Evolutionary conservation across 1,140 invertebrate species (phyloP), one percentile per base, ranked within the genome.

Genomic region (Drosophila tropicalis): DNA sequence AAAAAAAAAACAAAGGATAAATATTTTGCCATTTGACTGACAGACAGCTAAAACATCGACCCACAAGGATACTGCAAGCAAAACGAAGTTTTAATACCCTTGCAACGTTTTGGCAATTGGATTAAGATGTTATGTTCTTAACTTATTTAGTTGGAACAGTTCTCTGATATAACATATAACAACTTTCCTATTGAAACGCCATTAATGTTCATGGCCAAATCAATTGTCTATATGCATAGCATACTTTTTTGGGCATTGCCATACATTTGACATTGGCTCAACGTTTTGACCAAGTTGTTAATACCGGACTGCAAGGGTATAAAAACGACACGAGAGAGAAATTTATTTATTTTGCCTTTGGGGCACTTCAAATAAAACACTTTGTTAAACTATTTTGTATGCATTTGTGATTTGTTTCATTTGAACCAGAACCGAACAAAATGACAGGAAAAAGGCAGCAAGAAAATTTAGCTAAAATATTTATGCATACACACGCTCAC

Each of bases 361-460:
- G 72, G 65, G 34, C 72, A 57, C 51, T 75, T 75, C 67, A 67
- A 57, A 64, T 73, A 73, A 73, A 66, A 74, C 64, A 77, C 70
- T 74, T 74, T 82, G 57, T 73, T 76, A 81, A 81, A 51, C 79
- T 74, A 82, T 82, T 82, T 83, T 72, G 70, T 78, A 84, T 76
- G 74, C 69, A 67, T 76, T 85, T 74, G 58, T 62, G 68, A 84
- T 76, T 84, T 77, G 41, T 56, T 77, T 77, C 81, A 69, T 77
- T 85, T 72, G 65, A 69, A 74, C 63, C 39, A 32, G 17, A 32
- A 34, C 51, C 54, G 47, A 51, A 60, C 57, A 39, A 39, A 7
- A 72, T 56, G 67, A 74, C 64, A 58, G 47, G 67, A 75, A 57
- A 32, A 40, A 75, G 44, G 44, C 41, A 41, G 32, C 17, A 47